Evolutionary conservation across 2,113 vertebrate species (phyloP), one percentile per base, ranked within the genome.

Genomic region (Potamarius usumacintae): DNA sequence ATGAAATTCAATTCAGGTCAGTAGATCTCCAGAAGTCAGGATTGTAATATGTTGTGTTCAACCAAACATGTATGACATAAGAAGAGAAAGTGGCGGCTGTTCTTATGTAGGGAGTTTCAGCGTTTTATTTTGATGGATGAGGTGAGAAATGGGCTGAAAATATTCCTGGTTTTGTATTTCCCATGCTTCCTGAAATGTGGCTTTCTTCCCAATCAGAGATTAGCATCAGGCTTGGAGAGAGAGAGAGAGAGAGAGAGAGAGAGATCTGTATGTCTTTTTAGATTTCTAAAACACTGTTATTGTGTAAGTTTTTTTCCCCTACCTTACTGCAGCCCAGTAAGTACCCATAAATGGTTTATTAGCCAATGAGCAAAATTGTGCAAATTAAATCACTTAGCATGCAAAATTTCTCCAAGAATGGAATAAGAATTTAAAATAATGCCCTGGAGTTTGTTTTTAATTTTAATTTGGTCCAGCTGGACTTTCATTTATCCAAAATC

Each of bases 121-220:
- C 22, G 34, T 63, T 34, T 62, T 72, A 71, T 55, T 84, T 65
- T 86, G 85, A 86, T 65, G 58, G 25, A 79, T 86, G 85, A 86
- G 85, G 15, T 79, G 74, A 67, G 57, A 53, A 65, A 10, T 42
- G 1, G 27, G 42, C 58, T 86, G 74, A 86, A 86, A 65, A 42
- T 42, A 55, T 84, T 84, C 52, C 50, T 79, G 58, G 57, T 30
- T 55, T 53, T 86, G 72, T 76, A 53, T 86, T 86, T 86, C 74
- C n/a, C 42, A 42, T 60, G 53, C 57, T 77, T 85, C 84, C 72
- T 50, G 83, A 84, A 84, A 50, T 50, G 34, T 77, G 84, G 72
- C 65, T 58, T 48, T 86, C 74, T 52, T 86, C 74, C 67, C 76
- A 65, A 65, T 63, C 85, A 53, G 60, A 86, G 74, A 86, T 42